Conservation (phyloP, 2,113 vertebrate species). For the Sander vitreus region DNA sequence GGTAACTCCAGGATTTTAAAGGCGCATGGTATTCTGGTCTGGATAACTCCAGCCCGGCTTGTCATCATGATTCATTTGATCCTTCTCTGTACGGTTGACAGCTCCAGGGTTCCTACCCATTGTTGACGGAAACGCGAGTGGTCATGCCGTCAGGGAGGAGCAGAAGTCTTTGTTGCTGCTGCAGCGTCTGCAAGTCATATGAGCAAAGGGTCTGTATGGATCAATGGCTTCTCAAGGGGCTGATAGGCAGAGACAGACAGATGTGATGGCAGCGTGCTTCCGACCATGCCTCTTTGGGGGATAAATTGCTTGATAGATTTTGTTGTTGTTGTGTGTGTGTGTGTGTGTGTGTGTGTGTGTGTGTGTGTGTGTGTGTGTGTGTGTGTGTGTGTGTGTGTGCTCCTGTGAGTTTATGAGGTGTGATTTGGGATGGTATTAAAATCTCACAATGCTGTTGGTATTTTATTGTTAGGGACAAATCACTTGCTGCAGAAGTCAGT, state of each 20-base stretch:
- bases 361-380: no score
- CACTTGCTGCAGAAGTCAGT: background rate
- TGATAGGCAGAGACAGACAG: slow-evolving; percentile 61
- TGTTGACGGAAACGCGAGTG: slow-evolving; percentile 60
- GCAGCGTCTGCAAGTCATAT: slow-evolving; percentile 51
- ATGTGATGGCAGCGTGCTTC: slow-evolving; percentile 31
- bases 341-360: no score
- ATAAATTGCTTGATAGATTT: slow-evolving; percentile 34
- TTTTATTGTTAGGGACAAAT: slow-evolving; percentile 2
- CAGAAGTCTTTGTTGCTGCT: slow-evolving; percentile 62
- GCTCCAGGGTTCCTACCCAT: slow-evolving; percentile 47
- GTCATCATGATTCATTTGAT: slow-evolving; percentile 66
- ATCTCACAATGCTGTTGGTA: slow-evolving; percentile 1
- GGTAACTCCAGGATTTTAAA: slow-evolving; percentile 37
- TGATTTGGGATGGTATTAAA: slow-evolving; percentile 12
- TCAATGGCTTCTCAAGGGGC: slow-evolving; percentile 69
- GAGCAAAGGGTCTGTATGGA: slow-evolving; percentile 70
- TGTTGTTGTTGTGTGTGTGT: background rate
- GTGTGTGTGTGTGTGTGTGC: background rate
- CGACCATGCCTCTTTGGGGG: slow-evolving; percentile 24
- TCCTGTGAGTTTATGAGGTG: slow-evolving; percentile 12
- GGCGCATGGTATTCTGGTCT: slow-evolving; percentile 5
- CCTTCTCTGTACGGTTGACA: slow-evolving; percentile 45
- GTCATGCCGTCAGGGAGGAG: slow-evolving; percentile 63
- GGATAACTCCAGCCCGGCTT: slow-evolving; percentile 26